Base-by-base conservation (phyloP, 2,797 vertebrate species). In the Acanthurus leucopareius region DNA sequence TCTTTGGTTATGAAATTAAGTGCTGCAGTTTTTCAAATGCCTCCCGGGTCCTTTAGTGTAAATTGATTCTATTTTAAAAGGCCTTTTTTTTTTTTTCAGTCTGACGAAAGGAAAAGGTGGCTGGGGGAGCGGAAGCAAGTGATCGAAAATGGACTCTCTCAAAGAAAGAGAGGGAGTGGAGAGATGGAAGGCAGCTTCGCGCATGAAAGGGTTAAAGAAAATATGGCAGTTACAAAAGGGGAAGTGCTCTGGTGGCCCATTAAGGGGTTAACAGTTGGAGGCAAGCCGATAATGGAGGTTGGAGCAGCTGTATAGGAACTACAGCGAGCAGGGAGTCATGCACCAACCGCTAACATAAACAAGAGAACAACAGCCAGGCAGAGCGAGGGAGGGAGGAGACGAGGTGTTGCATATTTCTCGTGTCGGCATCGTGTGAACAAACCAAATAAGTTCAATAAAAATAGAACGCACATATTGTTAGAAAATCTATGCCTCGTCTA, bases 21-120 rank as follows among this genome's bases (percentile, higher is more conserved):
- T 87, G 88, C 77, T 80, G 88, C 86, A 75, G 83, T 91, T 92
- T 92, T 84, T 88, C 85, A 81, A 90, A 92, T 88, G 80, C 85
- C 93, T 84, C 80, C 49, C 70, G 84, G 92, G 88, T 69, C 84
- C 88, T 91, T 92, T 90, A 84, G 81, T 83, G 86, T 93, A 92
- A 94, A 94, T 89, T 91, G 91, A 92, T 89, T 88, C 87, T 88
- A 91, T 94, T 88, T 88, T 77, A 86, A 92, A 91, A 86, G 56
- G 35, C 52, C 11, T 45, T 79, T 87, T 84, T 47, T 52, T 49
- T 48, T 25, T 47, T 32, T 57, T 40, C 61, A 69, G 54, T 71
- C 73, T 73, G 80, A 72, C 69, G 11, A 86, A 60, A 83, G 82
- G 69, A 86, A 77, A 76, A 68, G 20, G 48, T 61, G 65, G 63